Evolutionary conservation across 1,140 invertebrate species (phyloP).

Genomic region (Latrodectus geometricus): DNA sequence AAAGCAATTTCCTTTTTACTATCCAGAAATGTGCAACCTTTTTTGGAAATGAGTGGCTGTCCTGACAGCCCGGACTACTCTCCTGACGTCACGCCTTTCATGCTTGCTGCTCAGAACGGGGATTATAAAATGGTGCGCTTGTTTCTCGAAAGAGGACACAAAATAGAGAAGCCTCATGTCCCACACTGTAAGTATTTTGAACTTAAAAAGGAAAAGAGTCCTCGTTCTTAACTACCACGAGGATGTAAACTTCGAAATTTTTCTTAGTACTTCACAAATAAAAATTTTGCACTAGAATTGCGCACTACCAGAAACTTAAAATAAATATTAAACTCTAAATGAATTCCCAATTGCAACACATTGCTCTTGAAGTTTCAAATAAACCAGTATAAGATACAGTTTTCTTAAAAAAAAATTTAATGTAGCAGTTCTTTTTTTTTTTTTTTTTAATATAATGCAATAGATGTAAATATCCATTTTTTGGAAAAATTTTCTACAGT

Average conservation of each 20-base stretch:
- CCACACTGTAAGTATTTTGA: slow-evolving; percentile 72
- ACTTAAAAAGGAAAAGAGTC: not conserved
- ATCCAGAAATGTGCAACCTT: not conserved
- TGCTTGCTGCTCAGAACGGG: slow-evolving; percentile 78
- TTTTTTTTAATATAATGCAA: too few species aligned
- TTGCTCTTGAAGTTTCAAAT: too few species aligned
- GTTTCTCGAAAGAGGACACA: slow-evolving; percentile 74
- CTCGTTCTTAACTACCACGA: not conserved
- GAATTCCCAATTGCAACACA: too few species aligned
- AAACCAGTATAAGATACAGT: too few species aligned
- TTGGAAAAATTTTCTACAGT: too few species aligned
- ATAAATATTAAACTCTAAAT: too few species aligned
- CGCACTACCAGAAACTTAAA: not conserved
- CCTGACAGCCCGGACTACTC: slow-evolving; percentile 73
- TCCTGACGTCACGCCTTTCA: slow-evolving; percentile 78
- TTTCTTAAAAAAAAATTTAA: too few species aligned
- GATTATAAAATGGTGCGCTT: slow-evolving; percentile 79
- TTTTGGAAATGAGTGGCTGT: not conserved
- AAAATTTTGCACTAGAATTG: not conserved
- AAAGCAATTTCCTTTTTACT: not conserved
- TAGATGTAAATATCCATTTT: too few species aligned
- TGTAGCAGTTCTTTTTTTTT: too few species aligned
- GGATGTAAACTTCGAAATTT: not conserved
- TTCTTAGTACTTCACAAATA: not conserved
- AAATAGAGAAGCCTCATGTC: slow-evolving; percentile 74